A percentile compares a stretch with the other conserved stretches of the same genome.
phyloP scores from a whole-genome alignment of 2,113 vertebrate genomes.

The Nerophis ophidion region DNA sequence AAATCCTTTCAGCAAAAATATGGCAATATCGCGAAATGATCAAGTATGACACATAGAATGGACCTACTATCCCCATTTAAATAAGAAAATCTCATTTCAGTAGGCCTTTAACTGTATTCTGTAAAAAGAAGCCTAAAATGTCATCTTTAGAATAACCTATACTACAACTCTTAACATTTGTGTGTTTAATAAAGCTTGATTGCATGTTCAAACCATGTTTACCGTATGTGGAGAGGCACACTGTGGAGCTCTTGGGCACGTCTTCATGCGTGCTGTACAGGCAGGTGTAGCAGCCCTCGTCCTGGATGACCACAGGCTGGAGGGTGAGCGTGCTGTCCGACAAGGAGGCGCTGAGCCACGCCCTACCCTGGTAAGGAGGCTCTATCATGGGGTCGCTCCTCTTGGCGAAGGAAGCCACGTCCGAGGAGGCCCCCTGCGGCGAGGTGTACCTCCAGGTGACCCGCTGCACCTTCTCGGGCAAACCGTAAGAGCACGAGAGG shows the following conservation, averaged over 20 bases:
- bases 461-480: conserved; percentile 70
- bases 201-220: conserved; percentile 10
- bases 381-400: conserved; percentile 64
- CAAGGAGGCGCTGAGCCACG: conserved; percentile 60
- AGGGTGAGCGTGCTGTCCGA: conserved; percentile 65
- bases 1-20: no score
- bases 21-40: no score
- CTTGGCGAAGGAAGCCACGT: conserved; percentile 64
- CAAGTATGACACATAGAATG: no score
- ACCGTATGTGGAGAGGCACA: conserved; percentile 71
- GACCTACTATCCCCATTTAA: no score
- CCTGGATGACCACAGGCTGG: conserved; percentile 60
- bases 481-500: conserved; percentile 66
- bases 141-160: no score
- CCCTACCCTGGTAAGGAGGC: conserved; percentile 58
- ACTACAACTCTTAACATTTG: no score
- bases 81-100: no score
- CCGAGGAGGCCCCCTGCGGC: conserved; percentile 26
- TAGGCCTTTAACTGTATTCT: no score
- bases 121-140: no score
- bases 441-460: conserved; percentile 58
- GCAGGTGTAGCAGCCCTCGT: conserved; percentile 76
- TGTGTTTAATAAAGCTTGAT: neutral
- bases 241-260: conserved; percentile 51
- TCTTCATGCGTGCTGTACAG: conserved; percentile 54